Conservation (phyloP, 2,113 vertebrate species). For the Phrynocephalus versicolor region DNA sequence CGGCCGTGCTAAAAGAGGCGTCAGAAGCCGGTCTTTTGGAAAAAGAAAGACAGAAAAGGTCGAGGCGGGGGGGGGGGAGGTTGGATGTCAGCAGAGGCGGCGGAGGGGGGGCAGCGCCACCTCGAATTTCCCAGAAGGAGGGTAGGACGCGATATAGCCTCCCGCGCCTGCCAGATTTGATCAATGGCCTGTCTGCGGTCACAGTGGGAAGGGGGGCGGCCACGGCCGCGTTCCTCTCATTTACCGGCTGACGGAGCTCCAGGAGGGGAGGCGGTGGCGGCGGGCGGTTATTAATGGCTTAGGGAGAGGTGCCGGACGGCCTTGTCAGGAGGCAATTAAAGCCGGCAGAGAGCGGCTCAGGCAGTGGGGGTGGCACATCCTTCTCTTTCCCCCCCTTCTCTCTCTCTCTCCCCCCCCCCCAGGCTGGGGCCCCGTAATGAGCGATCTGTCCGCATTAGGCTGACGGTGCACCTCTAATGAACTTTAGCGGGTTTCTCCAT, state of each 20-base stretch:
- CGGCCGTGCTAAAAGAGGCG: too few species aligned
- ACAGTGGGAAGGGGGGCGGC: conserved; percentile 17
- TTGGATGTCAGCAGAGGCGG: too few species aligned
- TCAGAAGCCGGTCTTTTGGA: too few species aligned
- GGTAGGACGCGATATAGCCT: neutral
- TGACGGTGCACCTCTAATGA: conserved; percentile 56
- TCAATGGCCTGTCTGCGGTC: conserved; percentile 59
- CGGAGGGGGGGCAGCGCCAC: neutral
- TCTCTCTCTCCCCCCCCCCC: conserved; percentile 31
- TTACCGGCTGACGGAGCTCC: conserved; percentile 55
- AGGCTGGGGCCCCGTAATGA: conserved; percentile 45
- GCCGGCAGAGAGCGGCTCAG: conserved; percentile 9
- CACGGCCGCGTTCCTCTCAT: conserved; percentile 5
- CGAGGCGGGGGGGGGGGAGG: neutral
- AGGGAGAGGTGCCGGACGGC: conserved; percentile 53
- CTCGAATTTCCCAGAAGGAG: neutral
- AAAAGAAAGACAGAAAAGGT: neutral
- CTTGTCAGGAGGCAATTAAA: conserved; percentile 63
- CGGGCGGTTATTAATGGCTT: conserved; percentile 51
- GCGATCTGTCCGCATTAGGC: conserved; percentile 45
- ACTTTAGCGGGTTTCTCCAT: conserved; percentile 57
- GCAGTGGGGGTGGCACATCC: conserved; percentile 16
- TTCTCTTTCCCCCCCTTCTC: too few species aligned
- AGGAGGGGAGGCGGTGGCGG: conserved; percentile 36
- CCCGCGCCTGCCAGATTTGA: conserved; percentile 41